phyloP scores from a whole-genome alignment of 2,113 vertebrate species.

The Chamaetylas fuelleborni region DNA sequence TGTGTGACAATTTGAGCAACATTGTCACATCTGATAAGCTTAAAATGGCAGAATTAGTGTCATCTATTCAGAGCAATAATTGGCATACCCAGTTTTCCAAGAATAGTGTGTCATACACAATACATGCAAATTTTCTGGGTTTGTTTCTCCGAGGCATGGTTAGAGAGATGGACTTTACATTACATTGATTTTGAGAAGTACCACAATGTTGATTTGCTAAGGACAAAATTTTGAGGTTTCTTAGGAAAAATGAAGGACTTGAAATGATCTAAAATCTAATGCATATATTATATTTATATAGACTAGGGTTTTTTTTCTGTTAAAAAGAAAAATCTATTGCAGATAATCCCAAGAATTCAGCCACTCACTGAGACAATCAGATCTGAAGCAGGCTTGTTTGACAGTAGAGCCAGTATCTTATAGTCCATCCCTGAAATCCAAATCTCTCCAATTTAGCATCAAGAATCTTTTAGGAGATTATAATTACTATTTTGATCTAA shows the following conservation, averaged over 20 bases:
- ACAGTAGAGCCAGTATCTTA: background rate
- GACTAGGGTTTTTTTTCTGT: background rate
- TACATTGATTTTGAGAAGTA: background rate
- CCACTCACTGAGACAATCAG: background rate
- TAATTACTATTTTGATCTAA: background rate
- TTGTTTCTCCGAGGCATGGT: background rate
- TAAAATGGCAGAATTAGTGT: background rate
- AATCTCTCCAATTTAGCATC: background rate
- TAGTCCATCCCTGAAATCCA: background rate
- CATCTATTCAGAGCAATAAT: background rate
- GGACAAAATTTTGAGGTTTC: background rate
- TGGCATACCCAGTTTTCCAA: background rate
- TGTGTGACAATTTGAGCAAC: slow-evolving; percentile 29
- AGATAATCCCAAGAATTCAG: background rate
- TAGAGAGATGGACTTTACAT: background rate
- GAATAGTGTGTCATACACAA: background rate
- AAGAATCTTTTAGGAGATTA: background rate
- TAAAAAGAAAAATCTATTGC: background rate
- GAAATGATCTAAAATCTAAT: background rate
- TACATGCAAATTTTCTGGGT: background rate
- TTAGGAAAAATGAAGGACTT: background rate
- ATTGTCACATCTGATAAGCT: slow-evolving; percentile 2
- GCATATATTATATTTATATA: background rate
- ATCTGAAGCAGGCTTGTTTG: background rate
- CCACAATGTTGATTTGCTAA: background rate